These are phyloP conservation scores for Amphiprion clarkii DNA, from an alignment of 2,797 vertebrate species.

Conservation along the genomic window DNA sequence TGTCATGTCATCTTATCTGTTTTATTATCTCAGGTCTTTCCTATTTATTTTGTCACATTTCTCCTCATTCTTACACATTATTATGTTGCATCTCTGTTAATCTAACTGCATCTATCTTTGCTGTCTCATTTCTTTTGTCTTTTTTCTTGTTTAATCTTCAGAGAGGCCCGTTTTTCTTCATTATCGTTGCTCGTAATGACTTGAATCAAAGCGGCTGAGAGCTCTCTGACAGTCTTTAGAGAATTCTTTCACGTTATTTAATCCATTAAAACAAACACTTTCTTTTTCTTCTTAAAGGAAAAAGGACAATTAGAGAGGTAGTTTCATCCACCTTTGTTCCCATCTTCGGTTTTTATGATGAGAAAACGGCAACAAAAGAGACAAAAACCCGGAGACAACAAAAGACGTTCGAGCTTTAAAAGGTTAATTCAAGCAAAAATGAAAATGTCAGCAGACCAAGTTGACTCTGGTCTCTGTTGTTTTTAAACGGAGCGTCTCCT, in stretches of 20 bases:
- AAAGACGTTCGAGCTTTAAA: background rate
- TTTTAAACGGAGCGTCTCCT: conserved; percentile 9
- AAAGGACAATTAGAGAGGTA: background rate
- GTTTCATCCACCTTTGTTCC: background rate
- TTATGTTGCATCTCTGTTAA: no score
- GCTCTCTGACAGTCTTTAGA: no score
- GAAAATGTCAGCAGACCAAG: conserved; percentile 20
- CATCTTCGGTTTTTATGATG: background rate
- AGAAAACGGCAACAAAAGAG: background rate
- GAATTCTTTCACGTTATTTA: no score
- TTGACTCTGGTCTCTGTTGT: conserved; percentile 5
- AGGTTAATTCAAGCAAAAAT: conserved; percentile 25
- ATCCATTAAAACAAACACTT: no score
- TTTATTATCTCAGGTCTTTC: no score
- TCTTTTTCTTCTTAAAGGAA: no score
- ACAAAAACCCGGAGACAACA: background rate
- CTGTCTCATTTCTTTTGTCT: background rate
- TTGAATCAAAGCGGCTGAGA: conserved; percentile 88
- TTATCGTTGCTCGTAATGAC: conserved; percentile 85
- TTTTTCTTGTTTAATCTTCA: conserved; percentile 78
- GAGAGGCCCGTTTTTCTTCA: conserved; percentile 75
- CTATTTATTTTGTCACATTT: no score
- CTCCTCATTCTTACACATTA: no score
- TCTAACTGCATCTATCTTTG: no score
- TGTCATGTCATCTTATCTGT: no score